Base-by-base conservation (phyloP, 2,888 invertebrate genomes). In the Isoperla grammatica region DNA sequence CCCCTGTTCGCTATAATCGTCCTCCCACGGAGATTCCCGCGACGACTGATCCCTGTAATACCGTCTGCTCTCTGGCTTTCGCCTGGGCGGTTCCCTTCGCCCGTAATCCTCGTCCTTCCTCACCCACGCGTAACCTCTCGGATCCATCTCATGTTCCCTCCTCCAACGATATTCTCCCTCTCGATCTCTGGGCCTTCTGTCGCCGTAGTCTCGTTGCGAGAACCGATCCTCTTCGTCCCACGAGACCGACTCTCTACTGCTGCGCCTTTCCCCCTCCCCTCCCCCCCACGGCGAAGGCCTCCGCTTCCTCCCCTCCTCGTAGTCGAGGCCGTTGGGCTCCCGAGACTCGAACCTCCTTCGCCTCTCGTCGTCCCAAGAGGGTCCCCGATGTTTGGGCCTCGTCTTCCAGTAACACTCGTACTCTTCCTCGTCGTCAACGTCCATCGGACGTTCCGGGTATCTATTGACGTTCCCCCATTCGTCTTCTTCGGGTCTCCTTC, bases 221-320 rank as follows among this genome's bases (percentile, higher is more conserved):
- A 56, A 64, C 42, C 64, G 55, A 63, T 85, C 85, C 62, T 86
- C 86, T 68, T 86, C 86, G 61, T 76, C 76, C 61, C 85, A 85
- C 66, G 80, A 81, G 68, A 80, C 72, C 63, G 72, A 73, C 55
- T 75, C 73, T 59, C 74, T 72, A 63, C 76, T 72, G 63, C 73
- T 72, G 17, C 72, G 71, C 72, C 73, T 73, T 54, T 73, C 73
- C 20, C 71, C 72, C 55, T 74, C 73, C 55, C 74, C 73, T 4
- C 73, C 72, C 54, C 73, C 73, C 65, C 62, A 62, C 15, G 61
- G 64, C 11, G 61, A 63, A 22, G 61, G 56, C 17, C 59, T 59
- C 1, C 62, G 61, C 43, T 62, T 64, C 12, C 61, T 29, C 9
- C 57, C 54, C 6, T 62, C 62, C 17, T 64, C 64, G 48, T 61